These are phyloP conservation scores for Trachythela sp. DNA, from an alignment of 64 coral and sea anemone species.

Conservation along the genomic window DNA sequence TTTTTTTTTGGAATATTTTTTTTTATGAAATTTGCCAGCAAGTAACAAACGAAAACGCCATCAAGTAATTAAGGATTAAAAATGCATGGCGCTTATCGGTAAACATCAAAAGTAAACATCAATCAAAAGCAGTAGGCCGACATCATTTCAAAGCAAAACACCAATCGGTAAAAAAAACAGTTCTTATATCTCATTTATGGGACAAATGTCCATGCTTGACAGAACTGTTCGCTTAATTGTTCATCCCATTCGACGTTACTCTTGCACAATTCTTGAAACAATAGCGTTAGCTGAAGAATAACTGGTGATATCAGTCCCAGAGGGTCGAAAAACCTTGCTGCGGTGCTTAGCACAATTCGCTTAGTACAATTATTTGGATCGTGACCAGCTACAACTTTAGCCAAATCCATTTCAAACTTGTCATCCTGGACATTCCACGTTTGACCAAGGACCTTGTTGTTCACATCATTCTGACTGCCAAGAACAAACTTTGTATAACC, in stretches of 20 bases:
- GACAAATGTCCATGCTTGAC: constrained; percentile 21
- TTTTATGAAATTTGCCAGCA: too few species aligned
- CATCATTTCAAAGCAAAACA: too few species aligned
- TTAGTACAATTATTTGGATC: not conserved
- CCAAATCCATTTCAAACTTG: not conserved
- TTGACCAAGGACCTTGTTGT: not conserved
- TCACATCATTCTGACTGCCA: not conserved
- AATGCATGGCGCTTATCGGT: too few species aligned
- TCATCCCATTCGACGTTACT: constrained; percentile 36
- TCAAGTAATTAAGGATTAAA: too few species aligned
- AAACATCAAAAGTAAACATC: too few species aligned
- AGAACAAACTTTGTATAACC: not conserved
- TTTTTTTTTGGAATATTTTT: too few species aligned
- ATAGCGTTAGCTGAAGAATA: constrained; percentile 28
- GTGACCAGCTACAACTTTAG: not conserved
- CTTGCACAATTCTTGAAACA: constrained; percentile 46
- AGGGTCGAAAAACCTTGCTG: constrained; percentile 41
- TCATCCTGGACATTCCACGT: not conserved
- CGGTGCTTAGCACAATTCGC: not conserved
- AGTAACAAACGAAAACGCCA: too few species aligned
- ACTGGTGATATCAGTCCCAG: constrained; percentile 20
- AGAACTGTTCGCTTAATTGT: not conserved
- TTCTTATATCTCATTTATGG: too few species aligned
- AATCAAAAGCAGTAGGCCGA: too few species aligned
- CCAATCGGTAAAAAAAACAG: too few species aligned